phyloP scores from a whole-genome alignment of 1,140 invertebrate genomes.

The Heliconius himera region DNA sequence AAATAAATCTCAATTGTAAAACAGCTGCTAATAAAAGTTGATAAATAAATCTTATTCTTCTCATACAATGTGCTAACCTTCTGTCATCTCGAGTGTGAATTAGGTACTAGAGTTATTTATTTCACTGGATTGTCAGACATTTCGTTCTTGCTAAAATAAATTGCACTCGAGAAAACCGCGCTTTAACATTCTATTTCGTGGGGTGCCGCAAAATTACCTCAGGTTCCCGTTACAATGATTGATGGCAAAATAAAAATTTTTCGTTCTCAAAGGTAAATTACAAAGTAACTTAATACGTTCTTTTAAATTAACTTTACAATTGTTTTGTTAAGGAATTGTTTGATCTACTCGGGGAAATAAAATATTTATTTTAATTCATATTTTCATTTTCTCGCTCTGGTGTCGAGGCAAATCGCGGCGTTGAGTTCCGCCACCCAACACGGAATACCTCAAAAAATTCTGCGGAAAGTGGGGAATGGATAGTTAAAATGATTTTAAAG shows the following conservation, averaged over 20 bases:
- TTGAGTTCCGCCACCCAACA: too few relatives aligned
- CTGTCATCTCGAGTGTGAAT: slow-evolving; percentile 17
- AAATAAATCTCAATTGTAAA: not conserved
- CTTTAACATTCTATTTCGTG: slow-evolving; percentile 21
- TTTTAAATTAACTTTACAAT: not conserved
- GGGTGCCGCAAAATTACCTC: not conserved
- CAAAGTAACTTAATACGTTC: not conserved
- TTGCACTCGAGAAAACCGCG: slow-evolving; percentile 9
- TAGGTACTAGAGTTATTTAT: slow-evolving; percentile 23
- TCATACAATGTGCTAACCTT: slow-evolving; percentile 14
- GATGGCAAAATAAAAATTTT: not conserved
- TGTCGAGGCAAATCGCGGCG: too few relatives aligned
- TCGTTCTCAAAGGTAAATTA: not conserved
- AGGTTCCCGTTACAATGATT: not conserved
- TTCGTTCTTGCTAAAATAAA: slow-evolving; percentile 28
- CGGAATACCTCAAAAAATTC: too few relatives aligned
- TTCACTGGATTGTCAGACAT: slow-evolving; percentile 19
- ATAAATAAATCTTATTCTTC: slow-evolving; percentile 19
- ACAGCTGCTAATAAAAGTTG: not conserved
- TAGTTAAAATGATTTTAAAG: too few relatives aligned
- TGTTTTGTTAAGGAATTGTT: not conserved
- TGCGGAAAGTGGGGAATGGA: too few relatives aligned
- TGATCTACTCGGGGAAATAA: not conserved
- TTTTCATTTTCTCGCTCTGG: too few relatives aligned
- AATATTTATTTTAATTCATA: too few relatives aligned